Base-by-base conservation (phyloP, 2,113 vertebrate genomes). In the Cariama cristata region DNA sequence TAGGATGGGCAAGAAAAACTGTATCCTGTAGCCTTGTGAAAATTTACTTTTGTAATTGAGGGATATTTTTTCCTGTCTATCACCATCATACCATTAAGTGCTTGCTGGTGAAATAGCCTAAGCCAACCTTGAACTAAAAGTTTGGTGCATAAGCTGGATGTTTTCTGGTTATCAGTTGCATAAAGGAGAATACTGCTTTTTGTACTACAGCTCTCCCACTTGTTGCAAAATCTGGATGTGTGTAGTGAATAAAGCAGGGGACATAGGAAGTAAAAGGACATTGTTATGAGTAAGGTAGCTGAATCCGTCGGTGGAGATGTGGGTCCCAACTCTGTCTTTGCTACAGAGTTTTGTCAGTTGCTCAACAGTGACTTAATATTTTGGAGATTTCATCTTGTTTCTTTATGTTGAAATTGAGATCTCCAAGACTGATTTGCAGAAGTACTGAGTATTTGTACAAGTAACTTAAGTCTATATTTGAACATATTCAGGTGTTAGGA, bases 341-440 rank as follows among this genome's bases (percentile, higher is more conserved):
- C 26, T 55, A 21, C 33, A 38, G 59, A 62, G 13, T 66, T 88
- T 83, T 67, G 16, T 84, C 42, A 88, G 33, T 88, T 79, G 64
- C 21, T 95, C 19, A 49, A 10, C 14, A 68, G 18, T 18, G 30
- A 27, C 11, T 64, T 69, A 47, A 72, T 19, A 49, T 59, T 88
- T 93, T 93, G 33, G 22, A 50, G n/a, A 55, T 49, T 93, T 92
- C 22, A 16, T 79, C 74, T 53, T 82, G 16, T 75, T 90, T 82
- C 22, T 66, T 72, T 69, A 17, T 66, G 6, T 42, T 58, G 63
- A 88, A 90, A 42, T 42, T 83, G 42, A 53, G 44, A 63, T 77
- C 15, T 8, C 4, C 18, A 42, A 66, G 32, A 38, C 42, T 71
- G 42, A 66, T 92, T 95, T 80, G 42, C n/a, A 50, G 79, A 92